Evolutionary conservation across 2,888 invertebrate genomes (phyloP).

Genomic region (Melangyna quadrimaculata): DNA sequence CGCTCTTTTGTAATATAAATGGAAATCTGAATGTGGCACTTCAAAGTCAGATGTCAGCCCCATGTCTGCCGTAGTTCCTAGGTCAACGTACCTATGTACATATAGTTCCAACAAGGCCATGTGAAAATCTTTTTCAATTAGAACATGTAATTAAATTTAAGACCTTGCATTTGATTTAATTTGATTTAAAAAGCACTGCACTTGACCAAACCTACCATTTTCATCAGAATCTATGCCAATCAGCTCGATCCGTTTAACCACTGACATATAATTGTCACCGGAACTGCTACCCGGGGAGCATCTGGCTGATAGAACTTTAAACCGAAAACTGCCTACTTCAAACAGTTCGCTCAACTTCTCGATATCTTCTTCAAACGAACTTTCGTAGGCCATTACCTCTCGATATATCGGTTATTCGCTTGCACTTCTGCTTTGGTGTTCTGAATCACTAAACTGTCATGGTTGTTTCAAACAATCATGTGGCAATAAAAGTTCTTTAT

Average conservation of each 20-base stretch:
- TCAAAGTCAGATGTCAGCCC: conserved; percentile 28
- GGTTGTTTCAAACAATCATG: background rate
- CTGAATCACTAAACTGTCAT: conserved; percentile 52
- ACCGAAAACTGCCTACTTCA: conserved; percentile 73
- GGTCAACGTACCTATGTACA: no score
- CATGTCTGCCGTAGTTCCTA: background rate
- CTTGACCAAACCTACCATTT: conserved; percentile 68
- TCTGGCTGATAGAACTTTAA: conserved; percentile 73
- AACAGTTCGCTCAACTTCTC: conserved; percentile 76
- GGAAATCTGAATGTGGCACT: conserved; percentile 11
- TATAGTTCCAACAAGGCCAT: conserved; percentile 49
- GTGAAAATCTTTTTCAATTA: conserved; percentile 48
- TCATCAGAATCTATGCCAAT: conserved; percentile 70
- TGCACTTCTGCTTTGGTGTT: background rate
- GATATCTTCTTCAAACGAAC: conserved; percentile 75
- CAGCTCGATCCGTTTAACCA: conserved; percentile 78
- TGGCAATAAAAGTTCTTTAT: background rate
- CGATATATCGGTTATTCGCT: conserved; percentile 9
- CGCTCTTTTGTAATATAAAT: background rate
- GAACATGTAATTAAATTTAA: background rate
- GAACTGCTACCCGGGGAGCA: conserved; percentile 78
- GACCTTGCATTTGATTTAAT: conserved; percentile 14
- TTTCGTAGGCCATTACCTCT: conserved; percentile 68
- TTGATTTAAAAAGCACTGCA: background rate
- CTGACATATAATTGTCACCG: conserved; percentile 80